Percentiles rank a stretch among this genome's conserved stretches.
Evolutionary conservation across 30 jellyfish, hydroid and myxozoan species (phyloP).

Genomic region (Hydractinia symbiolongicarpus): DNA sequence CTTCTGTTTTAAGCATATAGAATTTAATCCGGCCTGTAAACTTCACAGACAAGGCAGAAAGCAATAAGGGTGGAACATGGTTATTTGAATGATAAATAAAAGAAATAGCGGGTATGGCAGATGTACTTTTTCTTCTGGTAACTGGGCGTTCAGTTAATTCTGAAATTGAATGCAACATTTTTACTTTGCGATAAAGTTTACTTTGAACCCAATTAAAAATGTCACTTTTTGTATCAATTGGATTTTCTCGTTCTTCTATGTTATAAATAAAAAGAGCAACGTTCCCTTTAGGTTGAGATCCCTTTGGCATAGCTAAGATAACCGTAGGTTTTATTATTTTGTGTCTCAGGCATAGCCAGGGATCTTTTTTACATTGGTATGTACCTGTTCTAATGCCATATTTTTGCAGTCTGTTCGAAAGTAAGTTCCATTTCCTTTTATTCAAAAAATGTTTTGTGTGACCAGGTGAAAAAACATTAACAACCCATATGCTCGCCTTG

Average conservation of each 20-base stretch:
- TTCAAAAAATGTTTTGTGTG: constrained; percentile 1
- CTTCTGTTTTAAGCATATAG: constrained; percentile 25
- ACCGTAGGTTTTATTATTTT: constrained; percentile 39
- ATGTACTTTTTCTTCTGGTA: background rate
- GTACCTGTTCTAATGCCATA: constrained; percentile 79
- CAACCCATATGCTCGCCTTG: constrained; percentile 91
- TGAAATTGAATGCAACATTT: constrained; percentile 15
- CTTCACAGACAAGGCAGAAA: constrained; percentile 80
- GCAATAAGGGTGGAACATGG: constrained; percentile 51
- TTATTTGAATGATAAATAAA: constrained; percentile 18
- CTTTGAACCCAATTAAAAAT: constrained; percentile 64
- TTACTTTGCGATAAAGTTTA: constrained; percentile 49
- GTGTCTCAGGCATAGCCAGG: constrained; percentile 35
- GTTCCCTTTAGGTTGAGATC: constrained; percentile 70
- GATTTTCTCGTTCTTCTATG: background rate
- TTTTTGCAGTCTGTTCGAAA: constrained; percentile 29
- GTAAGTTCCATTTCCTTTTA: constrained; percentile 42
- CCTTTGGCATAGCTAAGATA: constrained; percentile 80
- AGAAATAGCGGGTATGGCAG: constrained; percentile 15
- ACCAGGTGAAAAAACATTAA: constrained; percentile 42
- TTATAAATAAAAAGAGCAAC: constrained; percentile 51
- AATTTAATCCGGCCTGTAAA: constrained; percentile 81
- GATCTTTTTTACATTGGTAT: constrained; percentile 53
- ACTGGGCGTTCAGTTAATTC: constrained; percentile 7
- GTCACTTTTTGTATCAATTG: constrained; percentile 22